Evolutionary conservation across 2,113 vertebrate species (phyloP), one percentile per base, ranked within the genome.

Genomic region (Nymphicus hollandicus): DNA sequence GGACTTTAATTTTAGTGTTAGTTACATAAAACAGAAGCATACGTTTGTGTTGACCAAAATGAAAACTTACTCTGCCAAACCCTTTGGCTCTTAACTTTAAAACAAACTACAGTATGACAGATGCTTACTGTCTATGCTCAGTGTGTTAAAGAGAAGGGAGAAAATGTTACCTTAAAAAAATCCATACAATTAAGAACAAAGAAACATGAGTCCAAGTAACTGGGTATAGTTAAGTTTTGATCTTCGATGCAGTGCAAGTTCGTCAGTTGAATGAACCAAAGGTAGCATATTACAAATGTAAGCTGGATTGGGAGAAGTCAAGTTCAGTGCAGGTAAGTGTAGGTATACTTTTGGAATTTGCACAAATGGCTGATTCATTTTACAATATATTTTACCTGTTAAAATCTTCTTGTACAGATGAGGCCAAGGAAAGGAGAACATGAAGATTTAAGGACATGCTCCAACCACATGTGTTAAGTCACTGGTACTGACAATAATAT

Each of bases 21-120:
- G 61, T 86, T 89, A 73, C 84, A 89, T 86, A 71, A 92, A 96
- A 95, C 95, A 97, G 97, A 95, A 97, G 90, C 1, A 0, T 52
- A 43, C 12, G 35, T 31, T 56, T 85, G 18, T 73, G 72, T 91
- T 86, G 94, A 95, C 85, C 95, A 96, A 93, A 96, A 92, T n/a
- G 23, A 95, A 96, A 89, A 24, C 39, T 29, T 85, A 71, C 76
- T 81, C 83, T 95, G 91, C 82, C 88, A 96, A 84, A 74, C 31
- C 10, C 22, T 68, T 79, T 91, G 81, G 81, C 61, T 96, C 76
- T 93, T 94, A 69, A 89, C 65, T 95, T 85, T 65, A 70, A 92
- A 96, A 94, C 84, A 89, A 96, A 83, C 55, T 77, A 28, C 63
- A 89, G 60, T 35, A 61, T 73, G 55, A 69, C 58, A 66, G 58